Percentiles rank a stretch among this genome's conserved stretches.
Conservation (phyloP, 2,888 invertebrate species). For the Monopis laevigella region DNA sequence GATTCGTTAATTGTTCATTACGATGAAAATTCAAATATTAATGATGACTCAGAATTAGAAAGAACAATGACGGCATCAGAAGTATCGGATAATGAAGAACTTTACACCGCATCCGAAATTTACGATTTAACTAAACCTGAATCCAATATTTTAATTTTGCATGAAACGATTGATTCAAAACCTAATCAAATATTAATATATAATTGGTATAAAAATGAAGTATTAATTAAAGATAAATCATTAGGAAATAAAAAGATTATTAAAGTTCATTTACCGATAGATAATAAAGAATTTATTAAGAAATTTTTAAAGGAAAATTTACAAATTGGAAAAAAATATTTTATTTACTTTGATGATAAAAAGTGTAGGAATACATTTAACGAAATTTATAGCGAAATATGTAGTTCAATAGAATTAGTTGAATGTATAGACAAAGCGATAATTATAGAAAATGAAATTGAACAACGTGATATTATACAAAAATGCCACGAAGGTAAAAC, state of each 20-base stretch:
- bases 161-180: conserved; percentile 26
- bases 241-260: conserved; percentile 22
- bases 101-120: background rate
- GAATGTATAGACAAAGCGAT: conserved; percentile 19
- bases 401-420: conserved; percentile 17
- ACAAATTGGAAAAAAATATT: conserved; percentile 21
- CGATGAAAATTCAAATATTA: no score
- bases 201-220: conserved; percentile 20
- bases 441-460: conserved; percentile 13
- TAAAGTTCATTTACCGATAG: conserved; percentile 22
- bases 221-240: conserved; percentile 21
- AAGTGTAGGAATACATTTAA: conserved; percentile 11
- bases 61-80: background rate
- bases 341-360: conserved; percentile 19
- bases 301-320: conserved; percentile 23
- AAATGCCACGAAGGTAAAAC: conserved; percentile 20
- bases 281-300: conserved; percentile 22
- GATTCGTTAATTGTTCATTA: no score
- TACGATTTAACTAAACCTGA: background rate
- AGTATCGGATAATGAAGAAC: background rate
- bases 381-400: conserved; percentile 8
- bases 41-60: background rate
- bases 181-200: conserved; percentile 24
- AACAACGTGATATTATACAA: conserved; percentile 14
- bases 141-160: conserved; percentile 21